Base-by-base conservation (phyloP, 2,888 invertebrate genomes). In the Rhabditoides inermis region DNA sequence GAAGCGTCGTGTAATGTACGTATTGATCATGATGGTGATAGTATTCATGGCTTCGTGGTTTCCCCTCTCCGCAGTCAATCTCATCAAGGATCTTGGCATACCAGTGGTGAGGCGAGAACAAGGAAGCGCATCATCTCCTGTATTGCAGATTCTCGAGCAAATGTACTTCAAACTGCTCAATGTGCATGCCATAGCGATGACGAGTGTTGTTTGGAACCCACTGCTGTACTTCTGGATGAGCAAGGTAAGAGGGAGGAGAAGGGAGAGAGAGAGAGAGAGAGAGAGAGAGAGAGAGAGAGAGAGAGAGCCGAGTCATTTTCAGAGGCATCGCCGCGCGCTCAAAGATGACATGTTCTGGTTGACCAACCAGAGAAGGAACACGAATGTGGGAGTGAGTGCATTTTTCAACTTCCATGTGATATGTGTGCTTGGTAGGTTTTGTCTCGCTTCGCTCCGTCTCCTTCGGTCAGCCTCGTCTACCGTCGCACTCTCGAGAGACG, bases 221-320 rank as follows among this genome's bases (percentile, higher is more conserved):
- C 56, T 73, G 45, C 63, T 75, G 37, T 75, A 75, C 57, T 75
- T 75, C 61, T 75, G 73, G 73, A 69, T 75, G 71, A 64, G 66
- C 58, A 75, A 75, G 64, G 71, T 69, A 26, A 5, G 18, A 32
- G 4, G 15, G 35, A 27, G n/a, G n/a, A n/a, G n/a, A n/a, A n/a
- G n/a, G n/a, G n/a, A n/a, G n/a, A n/a, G n/a, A n/a, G n/a, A n/a
- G n/a, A n/a, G n/a, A n/a, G n/a, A n/a, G n/a, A n/a, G n/a, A n/a
- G n/a, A n/a, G n/a, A n/a, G n/a, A n/a, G n/a, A n/a, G n/a, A n/a
- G n/a, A n/a, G n/a, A n/a, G n/a, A n/a, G n/a, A n/a, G n/a, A n/a
- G n/a, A n/a, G n/a, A n/a, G n/a, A n/a, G n/a, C n/a, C n/a, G n/a
- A n/a, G 6, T 28, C 23, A 2, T 32, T 63, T 61, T 52, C 58